Evolutionary conservation across 2,888 invertebrate species (phyloP), one percentile per base, ranked within the genome.

Genomic region (Lacanobia oleracea): DNA sequence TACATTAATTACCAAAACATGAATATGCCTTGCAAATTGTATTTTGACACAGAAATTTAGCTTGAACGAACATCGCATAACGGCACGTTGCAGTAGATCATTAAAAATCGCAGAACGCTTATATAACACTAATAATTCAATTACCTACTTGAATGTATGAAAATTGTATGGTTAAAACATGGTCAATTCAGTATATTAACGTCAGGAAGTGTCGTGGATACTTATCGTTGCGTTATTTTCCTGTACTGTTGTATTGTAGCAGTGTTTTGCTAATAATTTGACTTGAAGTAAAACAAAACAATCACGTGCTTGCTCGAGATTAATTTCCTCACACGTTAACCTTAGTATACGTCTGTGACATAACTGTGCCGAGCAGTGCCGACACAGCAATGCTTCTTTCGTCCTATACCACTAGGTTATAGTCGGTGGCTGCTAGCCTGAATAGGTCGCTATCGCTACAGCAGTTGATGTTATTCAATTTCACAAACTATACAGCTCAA

Each of bases 1-100:
- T 18, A 37, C 45, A 37, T n/a, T 51, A 9, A n/a, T 16, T 59
- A 53, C 1, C 43, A 4, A n/a, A 23, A 53, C 71, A 57, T 33
- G 27, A 74, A 27, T 45, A 48, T 12, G 40, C 54, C 27, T 56
- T 27, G 27, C 40, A 50, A 40, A 48, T 16, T 8, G 33, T 27
- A 21, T n/a, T 27, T 23, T 33, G 9, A 14, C 14, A 48, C 18
- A 40, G 27, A 33, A 40, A 43, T 48, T 48, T 48, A 8, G 27
- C 10, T 23, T 33, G 6, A 23, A 80, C 14, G 53, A 67, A 53
- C 16, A 51, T 77, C 77, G 77, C 81, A 76, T 27, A 51, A 51
- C 12, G 27, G 61, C 50, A 65, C 51, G 27, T 51, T 27, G 23
- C 10, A 81, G 27, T 23, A 54, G 18, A 50, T 50, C 12, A 67